Percentiles rank a stretch among this genome's conserved stretches.
Evolutionary conservation across 1,140 invertebrate species (phyloP).

Genomic region (Heliconius himera): DNA sequence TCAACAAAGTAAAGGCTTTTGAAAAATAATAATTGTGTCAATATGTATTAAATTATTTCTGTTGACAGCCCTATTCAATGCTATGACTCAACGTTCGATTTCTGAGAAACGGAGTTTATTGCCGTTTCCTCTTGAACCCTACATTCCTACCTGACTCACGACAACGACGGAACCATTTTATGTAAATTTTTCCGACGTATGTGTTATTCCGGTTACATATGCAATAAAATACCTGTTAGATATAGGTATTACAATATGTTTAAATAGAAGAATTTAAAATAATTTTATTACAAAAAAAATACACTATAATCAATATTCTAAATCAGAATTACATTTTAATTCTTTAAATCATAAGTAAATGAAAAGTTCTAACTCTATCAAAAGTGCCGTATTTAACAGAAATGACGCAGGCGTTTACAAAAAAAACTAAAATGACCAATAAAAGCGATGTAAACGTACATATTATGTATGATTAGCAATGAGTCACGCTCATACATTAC

Average conservation of each 20-base stretch:
- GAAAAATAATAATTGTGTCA: neutral
- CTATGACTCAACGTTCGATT: slow-evolving; percentile 55
- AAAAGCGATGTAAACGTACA: slow-evolving; percentile 26
- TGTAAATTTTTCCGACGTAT: slow-evolving; percentile 40
- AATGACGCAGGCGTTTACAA: slow-evolving; percentile 24
- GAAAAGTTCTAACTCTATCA: neutral
- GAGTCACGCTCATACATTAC: slow-evolving; percentile 51
- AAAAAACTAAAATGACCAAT: slow-evolving; percentile 33
- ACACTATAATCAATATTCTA: too few species aligned
- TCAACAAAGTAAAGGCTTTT: neutral
- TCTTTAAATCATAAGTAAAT: neutral
- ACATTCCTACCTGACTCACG: slow-evolving; percentile 50
- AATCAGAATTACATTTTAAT: too few species aligned
- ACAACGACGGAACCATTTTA: slow-evolving; percentile 45
- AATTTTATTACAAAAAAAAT: neutral
- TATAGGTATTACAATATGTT: neutral
- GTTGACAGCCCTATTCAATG: neutral
- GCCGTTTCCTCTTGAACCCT: slow-evolving; percentile 59
- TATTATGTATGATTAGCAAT: slow-evolving; percentile 27
- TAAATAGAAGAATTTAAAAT: neutral
- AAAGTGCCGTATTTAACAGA: neutral
- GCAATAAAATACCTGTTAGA: too few species aligned
- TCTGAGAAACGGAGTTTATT: slow-evolving; percentile 65
- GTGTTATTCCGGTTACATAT: slow-evolving; percentile 4
- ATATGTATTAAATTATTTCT: neutral